Base-by-base conservation (phyloP, 1,140 invertebrate species). In the Plectus sambesii region DNA sequence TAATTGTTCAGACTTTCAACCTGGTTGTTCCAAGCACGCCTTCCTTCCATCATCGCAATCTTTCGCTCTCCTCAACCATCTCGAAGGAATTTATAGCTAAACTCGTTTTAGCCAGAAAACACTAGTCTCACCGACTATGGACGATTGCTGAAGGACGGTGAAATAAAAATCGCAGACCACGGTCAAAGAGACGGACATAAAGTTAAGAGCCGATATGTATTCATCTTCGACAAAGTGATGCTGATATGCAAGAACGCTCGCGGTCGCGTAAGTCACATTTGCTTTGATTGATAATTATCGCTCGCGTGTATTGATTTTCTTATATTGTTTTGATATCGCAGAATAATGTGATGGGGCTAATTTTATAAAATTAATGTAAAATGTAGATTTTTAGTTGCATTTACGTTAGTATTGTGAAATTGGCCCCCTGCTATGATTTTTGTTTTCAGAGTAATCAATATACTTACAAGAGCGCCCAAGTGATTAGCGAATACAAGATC, bases 41-140 rank as follows among this genome's bases (percentile, higher is more conserved):
- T n/a, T n/a, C n/a, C n/a, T n/a, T n/a, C n/a, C n/a, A n/a, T n/a
- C n/a, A n/a, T n/a, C n/a, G n/a, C n/a, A n/a, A n/a, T n/a, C n/a
- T n/a, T n/a, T n/a, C n/a, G n/a, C n/a, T n/a, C n/a, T n/a, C n/a
- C n/a, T n/a, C n/a, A n/a, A n/a, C n/a, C n/a, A n/a, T n/a, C n/a
- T n/a, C n/a, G n/a, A n/a, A n/a, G n/a, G n/a, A n/a, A 49, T 84
- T 80, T 59, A 87, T 87, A 61, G 75, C 81, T 15, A 82, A 84
- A 12, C 15, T n/a, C 22, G 15, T 55, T 63, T 22, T 47, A 75
- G 66, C 82, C 82, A 26, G 78, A 81, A 38, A 82, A 84, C 51
- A 79, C 79, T 26, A 78, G 82, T 56, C 73, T 93, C 36, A 80
- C 81, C 45, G 83, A 89, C 65, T 94, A 89, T 72, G 92, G 90